Percentiles rank a stretch among this genome's conserved stretches.
Conservation (phyloP, 2,888 invertebrate species). For the Tiliacea citrago region DNA sequence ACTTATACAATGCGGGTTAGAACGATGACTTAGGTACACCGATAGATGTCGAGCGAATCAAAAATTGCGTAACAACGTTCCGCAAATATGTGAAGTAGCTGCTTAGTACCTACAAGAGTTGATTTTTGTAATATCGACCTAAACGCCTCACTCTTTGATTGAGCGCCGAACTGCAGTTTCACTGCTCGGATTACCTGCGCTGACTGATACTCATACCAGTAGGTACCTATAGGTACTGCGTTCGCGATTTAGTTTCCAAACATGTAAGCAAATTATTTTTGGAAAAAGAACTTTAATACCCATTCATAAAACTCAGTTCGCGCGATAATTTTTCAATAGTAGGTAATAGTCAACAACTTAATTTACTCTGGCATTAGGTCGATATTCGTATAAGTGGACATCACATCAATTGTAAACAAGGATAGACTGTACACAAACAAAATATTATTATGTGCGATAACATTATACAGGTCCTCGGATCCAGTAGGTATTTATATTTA, state of each 20-base stretch:
- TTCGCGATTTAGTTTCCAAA: background rate
- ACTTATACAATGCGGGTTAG: constrained; percentile 15
- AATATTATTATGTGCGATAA: background rate
- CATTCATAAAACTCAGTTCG: background rate
- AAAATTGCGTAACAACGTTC: background rate
- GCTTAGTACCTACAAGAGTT: background rate
- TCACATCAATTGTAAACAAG: background rate
- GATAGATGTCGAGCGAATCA: background rate
- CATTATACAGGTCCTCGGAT: background rate
- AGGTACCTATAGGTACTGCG: background rate
- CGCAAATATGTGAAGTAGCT: background rate
- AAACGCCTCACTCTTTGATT: background rate
- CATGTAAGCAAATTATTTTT: background rate
- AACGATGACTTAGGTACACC: background rate
- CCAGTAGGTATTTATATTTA: background rate
- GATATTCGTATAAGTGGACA: background rate
- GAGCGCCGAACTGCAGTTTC: constrained; percentile 9
- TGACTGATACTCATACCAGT: background rate
- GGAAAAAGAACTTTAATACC: background rate
- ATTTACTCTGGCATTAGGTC: background rate
- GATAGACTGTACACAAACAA: background rate
- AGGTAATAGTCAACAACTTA: background rate
- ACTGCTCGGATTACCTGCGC: background rate
- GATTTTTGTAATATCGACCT: background rate
- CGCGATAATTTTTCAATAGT: background rate